phyloP scores from a whole-genome alignment of 2,888 invertebrate species.

The Chirona hameri region DNA sequence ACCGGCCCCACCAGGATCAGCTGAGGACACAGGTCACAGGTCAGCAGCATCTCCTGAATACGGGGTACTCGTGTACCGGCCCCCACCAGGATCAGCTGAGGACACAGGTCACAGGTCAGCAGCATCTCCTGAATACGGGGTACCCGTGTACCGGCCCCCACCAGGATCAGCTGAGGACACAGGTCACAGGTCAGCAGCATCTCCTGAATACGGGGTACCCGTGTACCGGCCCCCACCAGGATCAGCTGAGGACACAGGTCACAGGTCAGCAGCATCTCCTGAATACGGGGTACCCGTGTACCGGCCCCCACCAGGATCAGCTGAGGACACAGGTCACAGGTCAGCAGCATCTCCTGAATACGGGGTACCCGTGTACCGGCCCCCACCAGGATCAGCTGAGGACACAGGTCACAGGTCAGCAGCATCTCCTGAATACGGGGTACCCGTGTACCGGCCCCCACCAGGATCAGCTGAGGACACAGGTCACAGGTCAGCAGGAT shows the following conservation, averaged over 20 bases:
- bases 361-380: conserved; percentile 83
- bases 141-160: conserved; percentile 81
- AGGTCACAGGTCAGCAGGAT: no score
- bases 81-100: conserved; percentile 79
- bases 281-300: conserved; percentile 80
- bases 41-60: conserved; percentile 71
- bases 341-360: conserved; percentile 71
- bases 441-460: conserved; percentile 81
- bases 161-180: conserved; percentile 69
- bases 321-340: no score
- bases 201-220: conserved; percentile 78
- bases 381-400: conserved; percentile 79
- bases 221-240: conserved; percentile 80
- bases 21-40: no score
- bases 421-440: conserved; percentile 77
- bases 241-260: conserved; percentile 68
- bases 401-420: no score
- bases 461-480: conserved; percentile 69
- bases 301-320: conserved; percentile 85
- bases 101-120: no score
- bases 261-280: no score
- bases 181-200: no score
- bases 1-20: conserved; percentile 85
- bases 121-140: conserved; percentile 77
- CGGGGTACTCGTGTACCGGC: conserved; percentile 83